Conservation (phyloP, 2,113 vertebrate genomes). For the Jaculus jaculus region DNA sequence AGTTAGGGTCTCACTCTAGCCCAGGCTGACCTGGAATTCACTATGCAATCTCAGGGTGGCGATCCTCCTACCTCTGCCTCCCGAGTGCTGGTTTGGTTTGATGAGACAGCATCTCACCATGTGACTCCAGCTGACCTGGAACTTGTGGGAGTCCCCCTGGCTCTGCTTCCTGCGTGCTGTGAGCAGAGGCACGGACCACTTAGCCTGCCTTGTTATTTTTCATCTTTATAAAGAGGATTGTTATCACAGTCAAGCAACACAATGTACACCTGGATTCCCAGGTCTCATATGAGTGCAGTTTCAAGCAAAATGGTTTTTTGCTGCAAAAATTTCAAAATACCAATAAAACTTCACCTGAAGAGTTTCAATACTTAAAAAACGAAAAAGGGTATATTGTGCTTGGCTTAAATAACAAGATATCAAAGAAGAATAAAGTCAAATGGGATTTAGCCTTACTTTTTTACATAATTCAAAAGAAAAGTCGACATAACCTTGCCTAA, state of each 20-base stretch:
- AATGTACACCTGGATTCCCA: not conserved
- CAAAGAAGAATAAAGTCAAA: conserved; percentile 20
- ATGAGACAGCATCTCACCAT: not conserved
- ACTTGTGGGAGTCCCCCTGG: not conserved
- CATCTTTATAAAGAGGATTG: not conserved
- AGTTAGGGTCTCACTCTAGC: not conserved
- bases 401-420: conserved; percentile 38
- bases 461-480: not conserved
- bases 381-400: not conserved
- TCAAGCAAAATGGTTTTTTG: conserved; percentile 9
- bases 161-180: not conserved
- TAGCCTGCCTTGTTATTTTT: conserved; percentile 5
- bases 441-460: not conserved
- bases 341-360: not conserved
- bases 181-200: not conserved
- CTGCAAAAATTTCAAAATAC: conserved; percentile 28
- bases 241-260: not conserved
- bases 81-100: not conserved
- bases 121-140: not conserved
- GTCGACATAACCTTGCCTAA: not conserved
- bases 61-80: too few relatives aligned
- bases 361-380: not conserved
- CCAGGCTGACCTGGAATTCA: not conserved
- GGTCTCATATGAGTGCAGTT: not conserved
- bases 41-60: too few relatives aligned